phyloP scores from a whole-genome alignment of 1,140 invertebrate species.

The Drosophila ohnishii region DNA sequence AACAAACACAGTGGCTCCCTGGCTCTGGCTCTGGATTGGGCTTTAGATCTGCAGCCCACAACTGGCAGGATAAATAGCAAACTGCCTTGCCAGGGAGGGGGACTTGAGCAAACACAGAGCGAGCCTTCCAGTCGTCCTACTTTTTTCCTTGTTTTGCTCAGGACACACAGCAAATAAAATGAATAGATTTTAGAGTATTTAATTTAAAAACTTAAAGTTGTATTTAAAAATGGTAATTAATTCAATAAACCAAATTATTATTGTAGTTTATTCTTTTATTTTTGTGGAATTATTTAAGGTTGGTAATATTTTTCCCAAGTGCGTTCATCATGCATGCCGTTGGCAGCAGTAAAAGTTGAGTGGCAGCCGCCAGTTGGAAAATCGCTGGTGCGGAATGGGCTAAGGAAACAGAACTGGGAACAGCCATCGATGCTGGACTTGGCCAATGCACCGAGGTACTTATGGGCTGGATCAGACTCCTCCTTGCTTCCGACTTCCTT shows the following conservation, averaged over 20 bases:
- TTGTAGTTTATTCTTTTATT: not conserved
- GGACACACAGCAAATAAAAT: slow-evolving; percentile 17
- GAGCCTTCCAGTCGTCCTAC: slow-evolving; percentile 31
- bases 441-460: slow-evolving; percentile 55
- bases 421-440: slow-evolving; percentile 56
- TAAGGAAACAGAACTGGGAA: slow-evolving; percentile 5
- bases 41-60: slow-evolving; percentile 21
- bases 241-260: not conserved
- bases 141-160: slow-evolving; percentile 19
- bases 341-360: slow-evolving; percentile 48
- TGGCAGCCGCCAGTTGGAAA: slow-evolving; percentile 50
- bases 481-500: slow-evolving; percentile 10
- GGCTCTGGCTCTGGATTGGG: slow-evolving; percentile 9
- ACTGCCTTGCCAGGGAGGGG: slow-evolving; percentile 38
- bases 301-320: slow-evolving; percentile 8
- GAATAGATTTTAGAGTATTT: no score
- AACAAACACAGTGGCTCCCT: slow-evolving; percentile 59
- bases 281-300: not conserved
- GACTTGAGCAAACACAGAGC: slow-evolving; percentile 49
- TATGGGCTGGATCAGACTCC: slow-evolving; percentile 27
- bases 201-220: not conserved
- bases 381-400: slow-evolving; percentile 16
- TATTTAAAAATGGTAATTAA: accelerated
- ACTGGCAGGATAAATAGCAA: slow-evolving; percentile 40
- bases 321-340: slow-evolving; percentile 65